Base-by-base conservation (phyloP, 2,888 invertebrate species). In the Andrena praecox region DNA sequence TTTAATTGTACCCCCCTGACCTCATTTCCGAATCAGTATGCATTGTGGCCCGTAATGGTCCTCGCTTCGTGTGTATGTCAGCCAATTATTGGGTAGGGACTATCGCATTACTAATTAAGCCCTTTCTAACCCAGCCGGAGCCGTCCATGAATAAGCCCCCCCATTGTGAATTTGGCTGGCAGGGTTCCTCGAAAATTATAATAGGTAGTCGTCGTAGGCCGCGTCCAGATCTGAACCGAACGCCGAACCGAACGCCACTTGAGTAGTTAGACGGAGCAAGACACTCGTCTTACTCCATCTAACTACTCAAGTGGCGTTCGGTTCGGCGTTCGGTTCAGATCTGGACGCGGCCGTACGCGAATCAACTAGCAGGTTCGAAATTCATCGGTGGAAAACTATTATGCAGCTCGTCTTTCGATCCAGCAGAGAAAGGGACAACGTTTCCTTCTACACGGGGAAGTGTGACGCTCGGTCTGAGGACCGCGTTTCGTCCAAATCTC, bases 81-180 rank as follows among this genome's bases (percentile, higher is more conserved):
- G 71, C 71, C 74, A 81, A 81, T 85, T 85, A 87, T 83, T 56
- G 63, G 48, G 33, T 27, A 77, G 72, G 31, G 71, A 54, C 71
- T 87, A 81, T 87, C 84, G 81, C 35, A 62, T 84, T 86, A 84
- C 77, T 85, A 85, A 88, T 88, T 87, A 87, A 85, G 67, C 35
- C 70, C 33, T 68, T 64, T 64, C 24, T 20, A 12, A 50, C 27
- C 54, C 16, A 27, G 2, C 12, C 20, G n/a, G 12, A 56, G 68
- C 27, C 8, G 24, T 7, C 12, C 16, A 20, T 1, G 50, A 52
- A 35, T 24, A 4, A 77, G 68, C 50, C 56, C 48, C 48, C 12
- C 31, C 20, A 8, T 59, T 16, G 24, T 54, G 69, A 68, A 48
- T 48, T 29, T 7, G 1, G 2, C 52, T 20, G 16, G 3, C 64